Conservation (phyloP, 1,140 invertebrate genomes). For the Eufriesea mexicana region DNA sequence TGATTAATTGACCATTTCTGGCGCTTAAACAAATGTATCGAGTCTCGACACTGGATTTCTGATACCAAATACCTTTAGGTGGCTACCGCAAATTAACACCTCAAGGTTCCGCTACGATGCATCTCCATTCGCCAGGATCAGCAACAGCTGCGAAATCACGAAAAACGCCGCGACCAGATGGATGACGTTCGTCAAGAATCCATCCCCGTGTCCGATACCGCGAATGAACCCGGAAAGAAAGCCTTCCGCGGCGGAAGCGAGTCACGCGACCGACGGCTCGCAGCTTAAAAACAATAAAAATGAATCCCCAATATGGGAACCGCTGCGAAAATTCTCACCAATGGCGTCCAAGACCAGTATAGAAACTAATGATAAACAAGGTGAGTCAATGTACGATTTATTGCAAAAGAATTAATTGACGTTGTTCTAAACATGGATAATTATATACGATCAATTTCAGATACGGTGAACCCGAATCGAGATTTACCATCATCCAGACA, state of each 20-base stretch:
- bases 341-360: conserved; percentile 5
- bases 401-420: not conserved
- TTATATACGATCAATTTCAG: conserved; percentile 29
- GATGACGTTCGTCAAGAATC: conserved; percentile 68
- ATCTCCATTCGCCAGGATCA: conserved; percentile 54
- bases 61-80: conserved; percentile 59
- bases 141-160: conserved; percentile 58
- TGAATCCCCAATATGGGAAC: conserved; percentile 63
- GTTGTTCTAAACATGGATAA: not conserved
- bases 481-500: conserved; percentile 5
- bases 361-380: conserved; percentile 24
- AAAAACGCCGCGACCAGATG: conserved; percentile 62
- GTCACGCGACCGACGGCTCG: not conserved
- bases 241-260: conserved; percentile 21
- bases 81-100: conserved; percentile 65
- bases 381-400: not conserved
- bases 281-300: not conserved
- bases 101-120: conserved; percentile 59
- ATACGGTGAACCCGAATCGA: conserved; percentile 16
- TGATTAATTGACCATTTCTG: conserved; percentile 43
- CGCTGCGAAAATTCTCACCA: conserved; percentile 60
- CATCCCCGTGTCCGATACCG: conserved; percentile 57
- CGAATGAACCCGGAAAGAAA: conserved; percentile 51
- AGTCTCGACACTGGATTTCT: conserved; percentile 42
- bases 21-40: conserved; percentile 22